Evolutionary conservation across 2,888 invertebrate species (phyloP).

Genomic region (Plebejus melissa): DNA sequence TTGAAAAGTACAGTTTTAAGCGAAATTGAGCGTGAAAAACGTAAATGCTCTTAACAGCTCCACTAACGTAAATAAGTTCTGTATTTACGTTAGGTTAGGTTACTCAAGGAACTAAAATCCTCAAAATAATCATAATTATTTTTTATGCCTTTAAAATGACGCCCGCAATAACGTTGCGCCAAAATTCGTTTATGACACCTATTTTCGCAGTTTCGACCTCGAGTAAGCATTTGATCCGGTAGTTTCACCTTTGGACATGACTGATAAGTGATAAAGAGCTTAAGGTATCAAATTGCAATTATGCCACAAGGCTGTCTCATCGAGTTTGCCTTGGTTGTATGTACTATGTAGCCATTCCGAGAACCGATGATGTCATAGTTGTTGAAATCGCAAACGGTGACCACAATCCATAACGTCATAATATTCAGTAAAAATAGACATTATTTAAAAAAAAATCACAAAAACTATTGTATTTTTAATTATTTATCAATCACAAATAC

Average conservation of each 20-base stretch:
- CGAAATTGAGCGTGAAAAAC: too few relatives aligned
- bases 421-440: background rate
- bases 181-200: background rate
- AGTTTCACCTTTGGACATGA: conserved; percentile 16
- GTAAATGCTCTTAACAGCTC: too few relatives aligned
- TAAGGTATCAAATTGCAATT: background rate
- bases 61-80: too few relatives aligned
- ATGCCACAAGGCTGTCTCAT: background rate
- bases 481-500: background rate
- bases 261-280: conserved; percentile 4
- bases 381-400: background rate
- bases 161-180: too few relatives aligned
- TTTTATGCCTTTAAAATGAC: too few relatives aligned
- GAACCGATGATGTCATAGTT: conserved; percentile 14
- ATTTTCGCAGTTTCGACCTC: background rate
- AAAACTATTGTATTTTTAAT: background rate
- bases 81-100: too few relatives aligned
- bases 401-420: background rate
- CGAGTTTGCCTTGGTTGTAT: conserved; percentile 7
- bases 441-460: background rate
- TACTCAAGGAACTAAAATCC: too few relatives aligned
- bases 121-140: too few relatives aligned
- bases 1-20: too few relatives aligned
- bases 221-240: background rate
- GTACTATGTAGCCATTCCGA: conserved; percentile 3